Percentiles rank a stretch among this genome's conserved stretches.
phyloP scores from a whole-genome alignment of 2,888 invertebrate species.

The Carterocephalus palaemon region DNA sequence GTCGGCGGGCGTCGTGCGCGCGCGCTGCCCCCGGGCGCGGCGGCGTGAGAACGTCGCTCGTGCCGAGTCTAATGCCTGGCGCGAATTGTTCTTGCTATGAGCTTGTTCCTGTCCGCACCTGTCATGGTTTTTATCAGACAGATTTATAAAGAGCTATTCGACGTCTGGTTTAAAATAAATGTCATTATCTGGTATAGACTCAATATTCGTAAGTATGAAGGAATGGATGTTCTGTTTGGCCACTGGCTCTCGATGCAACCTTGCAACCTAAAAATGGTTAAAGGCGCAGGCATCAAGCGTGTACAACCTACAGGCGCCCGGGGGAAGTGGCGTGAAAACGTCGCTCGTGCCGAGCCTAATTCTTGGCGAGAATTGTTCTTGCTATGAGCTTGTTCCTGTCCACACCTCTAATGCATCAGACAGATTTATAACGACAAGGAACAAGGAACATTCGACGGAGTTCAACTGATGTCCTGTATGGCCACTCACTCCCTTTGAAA shows the following conservation, averaged over 20 bases:
- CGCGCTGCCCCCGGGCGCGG: slow-evolving; percentile 68
- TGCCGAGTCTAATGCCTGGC: slow-evolving; percentile 28
- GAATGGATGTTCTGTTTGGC: too few species aligned
- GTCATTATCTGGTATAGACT: too few species aligned
- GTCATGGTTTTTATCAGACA: slow-evolving; percentile 22
- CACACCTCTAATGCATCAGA: slow-evolving; percentile 22
- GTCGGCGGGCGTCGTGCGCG: slow-evolving; percentile 65
- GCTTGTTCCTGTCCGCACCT: slow-evolving; percentile 25
- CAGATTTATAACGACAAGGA: slow-evolving; percentile 24
- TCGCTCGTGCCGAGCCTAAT: slow-evolving; percentile 35
- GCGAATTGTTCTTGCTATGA: slow-evolving; percentile 21
- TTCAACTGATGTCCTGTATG: too few species aligned
- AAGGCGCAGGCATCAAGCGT: slow-evolving; percentile 73
- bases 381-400: slow-evolving; percentile 25
- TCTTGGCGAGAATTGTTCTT: slow-evolving; percentile 19
- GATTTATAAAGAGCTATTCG: slow-evolving; percentile 25
- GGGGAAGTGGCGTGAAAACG: slow-evolving; percentile 73
- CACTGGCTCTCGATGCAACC: too few species aligned
- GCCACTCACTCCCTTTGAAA: too few species aligned
- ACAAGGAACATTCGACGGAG: too few species aligned
- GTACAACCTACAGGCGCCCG: slow-evolving; percentile 66
- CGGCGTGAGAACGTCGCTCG: slow-evolving; percentile 67
- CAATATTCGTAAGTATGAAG: too few species aligned
- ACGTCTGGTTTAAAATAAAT: too few species aligned
- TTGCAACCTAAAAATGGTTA: too few species aligned